Evolutionary conservation across 2,797 vertebrate genomes (phyloP), one percentile per base, ranked within the genome.

Genomic region (Holocentrus rufus): DNA sequence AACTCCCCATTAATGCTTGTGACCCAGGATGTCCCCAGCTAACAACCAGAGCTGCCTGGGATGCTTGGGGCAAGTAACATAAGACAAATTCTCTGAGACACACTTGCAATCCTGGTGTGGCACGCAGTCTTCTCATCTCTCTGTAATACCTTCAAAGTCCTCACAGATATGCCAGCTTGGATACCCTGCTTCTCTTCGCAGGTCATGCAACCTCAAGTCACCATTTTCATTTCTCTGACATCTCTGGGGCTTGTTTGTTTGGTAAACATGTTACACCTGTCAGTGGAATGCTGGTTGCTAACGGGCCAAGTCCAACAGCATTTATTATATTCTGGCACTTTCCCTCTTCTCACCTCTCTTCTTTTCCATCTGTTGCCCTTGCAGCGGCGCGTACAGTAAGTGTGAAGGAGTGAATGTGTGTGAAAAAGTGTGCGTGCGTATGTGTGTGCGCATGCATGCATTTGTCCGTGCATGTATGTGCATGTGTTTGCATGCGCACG

Each of bases 221-320:
- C 74, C 79, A 52, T 87, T 90, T 91, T 85, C 65, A 72, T 74
- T 85, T 91, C 83, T 82, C 81, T 81, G 89, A 89, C 90, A 90
- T 91, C 85, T 83, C 70, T 77, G 88, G 82, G 87, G 93, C 91
- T 94, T 90, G 90, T 95, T 95, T 95, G 92, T 92, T 95, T 92
- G 90, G 92, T 97, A 97, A 97, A 97, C 96, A 97, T 87, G 92
- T 90, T 91, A 93, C 96, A 97, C 95, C 96, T 97, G 96, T 96
- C 94, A 74, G 87, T 90, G 93, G 92, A 94, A 96, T 94, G 93
- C 84, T 0, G 88, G 93, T 93, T 93, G 93, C 93, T 93, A 94
- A 91, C 92, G 88, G 95, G 89, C 90, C 93, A 90, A 92, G 91
- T 93, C 86, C 85, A 88, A 49, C 91, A 92, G 81, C 91, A 95